These are phyloP conservation scores for Gymnosoma rotundatum DNA, from an alignment of 2,888 invertebrate genomes.

Conservation along the genomic window DNA sequence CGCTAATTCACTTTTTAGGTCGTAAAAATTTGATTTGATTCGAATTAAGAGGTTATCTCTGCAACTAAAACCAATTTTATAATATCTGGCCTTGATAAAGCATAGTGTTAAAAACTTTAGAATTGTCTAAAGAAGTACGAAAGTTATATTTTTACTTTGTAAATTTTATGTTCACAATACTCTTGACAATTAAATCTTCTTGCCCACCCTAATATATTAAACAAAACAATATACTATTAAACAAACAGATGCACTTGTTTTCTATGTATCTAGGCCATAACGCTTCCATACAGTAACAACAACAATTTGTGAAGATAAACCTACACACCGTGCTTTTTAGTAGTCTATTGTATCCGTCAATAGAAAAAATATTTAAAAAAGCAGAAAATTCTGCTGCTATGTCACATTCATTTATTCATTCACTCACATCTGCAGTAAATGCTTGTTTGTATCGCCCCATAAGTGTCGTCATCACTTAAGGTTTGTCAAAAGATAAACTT, in stretches of 20 bases:
- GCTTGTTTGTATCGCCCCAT: constrained; percentile 37
- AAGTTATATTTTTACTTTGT: too few relatives aligned
- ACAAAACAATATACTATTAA: constrained; percentile 1
- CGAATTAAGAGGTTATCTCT: too few relatives aligned
- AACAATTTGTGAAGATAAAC: constrained; percentile 31
- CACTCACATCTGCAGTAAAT: constrained; percentile 19
- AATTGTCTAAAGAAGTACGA: too few relatives aligned
- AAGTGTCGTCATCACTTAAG: constrained; percentile 57
- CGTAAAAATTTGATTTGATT: too few relatives aligned
- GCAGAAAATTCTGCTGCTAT: not conserved
- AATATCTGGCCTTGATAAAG: too few relatives aligned
- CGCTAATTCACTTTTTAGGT: too few relatives aligned
- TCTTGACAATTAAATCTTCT: not conserved
- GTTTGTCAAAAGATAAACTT: constrained; percentile 42
- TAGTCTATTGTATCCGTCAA: constrained; percentile 30
- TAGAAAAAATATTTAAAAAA: constrained; percentile 9
- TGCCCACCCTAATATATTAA: constrained; percentile 9
- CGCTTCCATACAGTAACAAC: constrained; percentile 22
- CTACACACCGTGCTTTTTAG: constrained; percentile 41
- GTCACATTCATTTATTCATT: constrained; percentile 40
- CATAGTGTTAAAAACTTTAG: too few relatives aligned
- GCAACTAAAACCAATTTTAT: too few relatives aligned
- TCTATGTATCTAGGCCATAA: not conserved
- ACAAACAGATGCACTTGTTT: constrained; percentile 51
- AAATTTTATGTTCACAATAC: not conserved